These are phyloP conservation scores for Megaceryle maxima DNA, from an alignment of 2,113 vertebrate species.

Conservation along the genomic window DNA sequence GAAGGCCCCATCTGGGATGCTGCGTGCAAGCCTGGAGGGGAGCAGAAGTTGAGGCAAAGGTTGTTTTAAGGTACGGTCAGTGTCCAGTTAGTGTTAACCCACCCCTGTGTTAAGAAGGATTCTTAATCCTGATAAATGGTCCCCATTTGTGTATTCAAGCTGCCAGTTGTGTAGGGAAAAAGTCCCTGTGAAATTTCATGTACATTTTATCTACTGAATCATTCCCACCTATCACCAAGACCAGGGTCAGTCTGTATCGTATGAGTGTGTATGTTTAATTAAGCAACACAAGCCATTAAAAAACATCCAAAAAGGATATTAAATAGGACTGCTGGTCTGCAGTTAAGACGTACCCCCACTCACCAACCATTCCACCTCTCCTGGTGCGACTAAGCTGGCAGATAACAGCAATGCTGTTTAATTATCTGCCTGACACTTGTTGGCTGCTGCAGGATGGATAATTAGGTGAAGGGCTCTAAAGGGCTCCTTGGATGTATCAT, in stretches of 20 bases:
- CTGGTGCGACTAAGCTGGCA: rapidly evolving
- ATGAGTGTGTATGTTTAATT: rapidly evolving
- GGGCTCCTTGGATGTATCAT: rapidly evolving
- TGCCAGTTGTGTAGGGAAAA: background rate
- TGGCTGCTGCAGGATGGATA: background rate
- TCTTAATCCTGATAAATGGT: background rate
- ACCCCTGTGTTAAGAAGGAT: background rate
- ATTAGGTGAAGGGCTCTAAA: background rate
- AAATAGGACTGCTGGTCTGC: background rate
- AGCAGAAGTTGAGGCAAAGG: background rate
- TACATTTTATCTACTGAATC: background rate
- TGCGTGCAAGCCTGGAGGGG: background rate
- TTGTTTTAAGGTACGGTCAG: background rate
- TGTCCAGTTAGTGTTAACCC: background rate
- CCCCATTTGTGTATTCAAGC: background rate
- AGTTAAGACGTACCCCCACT: background rate
- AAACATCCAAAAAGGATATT: background rate
- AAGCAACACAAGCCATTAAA: no score
- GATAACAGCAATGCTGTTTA: background rate
- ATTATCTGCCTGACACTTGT: background rate
- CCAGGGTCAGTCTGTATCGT: no score
- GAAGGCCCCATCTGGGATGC: background rate
- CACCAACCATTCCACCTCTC: background rate
- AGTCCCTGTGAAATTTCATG: no score
- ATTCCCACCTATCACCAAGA: background rate